phyloP scores from a whole-genome alignment of 2,888 invertebrate genomes.

The Leistus spinibarbis region DNA sequence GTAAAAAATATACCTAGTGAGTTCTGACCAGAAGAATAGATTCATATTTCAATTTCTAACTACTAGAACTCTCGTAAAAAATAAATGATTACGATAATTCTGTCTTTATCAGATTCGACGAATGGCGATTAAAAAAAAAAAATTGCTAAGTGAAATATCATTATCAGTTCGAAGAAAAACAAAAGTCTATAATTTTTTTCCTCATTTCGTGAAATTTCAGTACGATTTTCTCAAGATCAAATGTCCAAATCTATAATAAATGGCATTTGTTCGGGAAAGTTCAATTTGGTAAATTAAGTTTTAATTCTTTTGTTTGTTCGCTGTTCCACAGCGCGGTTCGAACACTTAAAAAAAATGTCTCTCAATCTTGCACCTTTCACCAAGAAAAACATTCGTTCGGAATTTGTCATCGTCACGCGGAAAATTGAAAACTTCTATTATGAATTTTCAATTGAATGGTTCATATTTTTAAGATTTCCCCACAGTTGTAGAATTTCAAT shows the following conservation, averaged over 20 bases:
- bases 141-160: background rate
- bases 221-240: background rate
- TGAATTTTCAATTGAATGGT: background rate
- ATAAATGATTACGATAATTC: too few relatives aligned
- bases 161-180: background rate
- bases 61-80: too few relatives aligned
- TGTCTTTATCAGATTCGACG: too few relatives aligned
- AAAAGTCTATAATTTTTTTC: background rate
- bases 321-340: background rate
- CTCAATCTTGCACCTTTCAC: slow-evolving; percentile 4
- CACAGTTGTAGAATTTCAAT: slow-evolving; percentile 20
- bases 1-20: too few relatives aligned
- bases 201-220: too few relatives aligned
- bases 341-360: background rate
- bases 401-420: background rate
- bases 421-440: background rate
- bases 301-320: slow-evolving; percentile 19
- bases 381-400: background rate
- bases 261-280: background rate
- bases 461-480: slow-evolving; percentile 16
- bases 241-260: slow-evolving; percentile 3
- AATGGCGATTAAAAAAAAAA: too few relatives aligned
- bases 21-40: too few relatives aligned
- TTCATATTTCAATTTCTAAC: too few relatives aligned
- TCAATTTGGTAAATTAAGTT: slow-evolving; percentile 23